These are phyloP conservation scores for Lepidurus apus DNA, from an alignment of 1,140 invertebrate genomes.

Conservation along the genomic window DNA sequence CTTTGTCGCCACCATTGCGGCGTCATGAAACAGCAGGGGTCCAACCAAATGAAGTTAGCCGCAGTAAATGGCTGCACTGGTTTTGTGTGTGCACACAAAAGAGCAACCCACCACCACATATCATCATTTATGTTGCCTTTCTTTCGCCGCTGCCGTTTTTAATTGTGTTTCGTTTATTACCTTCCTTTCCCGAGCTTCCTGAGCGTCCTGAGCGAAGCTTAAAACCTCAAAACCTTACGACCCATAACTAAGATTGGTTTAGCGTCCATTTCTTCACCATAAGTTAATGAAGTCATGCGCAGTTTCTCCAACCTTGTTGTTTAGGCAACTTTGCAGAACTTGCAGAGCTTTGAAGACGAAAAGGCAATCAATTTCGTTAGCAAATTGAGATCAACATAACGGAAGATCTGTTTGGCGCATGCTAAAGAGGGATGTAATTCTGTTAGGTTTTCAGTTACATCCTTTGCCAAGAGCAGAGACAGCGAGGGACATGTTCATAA, in stretches of 20 bases:
- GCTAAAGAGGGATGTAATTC: too few species aligned
- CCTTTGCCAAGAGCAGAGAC: too few species aligned
- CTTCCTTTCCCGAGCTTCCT: not conserved
- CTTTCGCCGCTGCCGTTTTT: not conserved
- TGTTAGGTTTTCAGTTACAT: too few species aligned
- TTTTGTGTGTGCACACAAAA: not conserved
- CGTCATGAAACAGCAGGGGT: constrained; percentile 1
- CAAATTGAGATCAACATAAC: not conserved
- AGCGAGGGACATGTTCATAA: too few species aligned
- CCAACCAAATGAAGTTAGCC: not conserved
- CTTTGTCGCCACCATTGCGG: not conserved
- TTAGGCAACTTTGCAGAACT: not conserved
- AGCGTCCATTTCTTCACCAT: not conserved
- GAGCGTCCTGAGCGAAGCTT: not conserved
- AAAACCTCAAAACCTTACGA: not conserved
- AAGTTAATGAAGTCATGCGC: not conserved
- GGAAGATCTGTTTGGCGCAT: too few species aligned
- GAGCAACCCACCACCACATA: not conserved
- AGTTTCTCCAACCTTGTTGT: not conserved
- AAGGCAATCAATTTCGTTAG: not conserved
- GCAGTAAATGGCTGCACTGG: not conserved
- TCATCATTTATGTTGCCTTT: not conserved
- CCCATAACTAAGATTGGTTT: not conserved
- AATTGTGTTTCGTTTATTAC: not conserved
- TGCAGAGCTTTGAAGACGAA: too few species aligned